These are phyloP conservation scores for Phylloscopus trochilus DNA, from an alignment of 2,113 vertebrate species.

Conservation along the genomic window DNA sequence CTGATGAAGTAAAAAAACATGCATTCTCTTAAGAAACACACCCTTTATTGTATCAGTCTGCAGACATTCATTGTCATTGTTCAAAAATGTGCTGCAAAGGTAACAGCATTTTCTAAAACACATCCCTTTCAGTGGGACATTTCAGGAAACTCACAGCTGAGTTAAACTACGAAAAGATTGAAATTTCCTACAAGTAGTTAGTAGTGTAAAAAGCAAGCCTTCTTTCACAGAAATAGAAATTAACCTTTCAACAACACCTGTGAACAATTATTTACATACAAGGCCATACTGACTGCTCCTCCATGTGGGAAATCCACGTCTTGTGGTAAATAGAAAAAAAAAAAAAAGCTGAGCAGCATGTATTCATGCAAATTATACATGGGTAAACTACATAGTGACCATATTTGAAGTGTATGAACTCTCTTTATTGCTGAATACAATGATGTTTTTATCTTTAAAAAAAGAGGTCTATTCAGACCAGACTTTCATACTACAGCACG, in stretches of 20 bases:
- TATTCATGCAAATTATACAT: background rate
- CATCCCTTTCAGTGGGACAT: background rate
- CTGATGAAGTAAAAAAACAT: background rate
- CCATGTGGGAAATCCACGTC: background rate
- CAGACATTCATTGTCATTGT: background rate
- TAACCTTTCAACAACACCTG: background rate
- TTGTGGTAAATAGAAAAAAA: background rate
- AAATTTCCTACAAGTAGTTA: background rate
- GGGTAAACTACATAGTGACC: background rate
- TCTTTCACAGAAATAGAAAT: background rate
- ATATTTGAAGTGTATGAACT: background rate
- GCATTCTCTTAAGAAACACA: background rate
- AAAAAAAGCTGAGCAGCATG: background rate
- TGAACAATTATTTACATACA: background rate
- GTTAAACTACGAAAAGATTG: background rate
- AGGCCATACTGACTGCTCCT: background rate
- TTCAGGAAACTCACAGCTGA: background rate
- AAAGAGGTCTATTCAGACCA: background rate
- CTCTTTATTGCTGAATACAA: background rate
- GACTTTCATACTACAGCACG: background rate
- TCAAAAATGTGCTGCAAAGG: background rate
- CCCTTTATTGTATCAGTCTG: background rate
- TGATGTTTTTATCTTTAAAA: background rate
- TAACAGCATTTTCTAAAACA: background rate
- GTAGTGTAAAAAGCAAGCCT: background rate